Conservation (phyloP, 2,113 vertebrate species). For the Odontophorus gujanensis region DNA sequence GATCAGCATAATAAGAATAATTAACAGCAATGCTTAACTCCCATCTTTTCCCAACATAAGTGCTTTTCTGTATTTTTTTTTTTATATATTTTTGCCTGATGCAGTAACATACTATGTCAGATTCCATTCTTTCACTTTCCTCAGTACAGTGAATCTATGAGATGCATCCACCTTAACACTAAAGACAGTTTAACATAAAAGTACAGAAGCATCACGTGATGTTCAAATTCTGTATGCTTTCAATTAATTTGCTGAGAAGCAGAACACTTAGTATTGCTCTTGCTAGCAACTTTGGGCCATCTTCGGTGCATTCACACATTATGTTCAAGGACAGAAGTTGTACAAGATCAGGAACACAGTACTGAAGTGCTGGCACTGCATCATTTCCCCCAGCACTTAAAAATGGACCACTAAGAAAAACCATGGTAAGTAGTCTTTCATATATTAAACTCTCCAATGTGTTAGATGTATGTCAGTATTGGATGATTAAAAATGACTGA, state of each 20-base stretch:
- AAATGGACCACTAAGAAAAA: constrained; percentile 48
- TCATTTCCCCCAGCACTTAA: neutral
- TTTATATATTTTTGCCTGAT: neutral
- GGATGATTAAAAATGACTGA: constrained; percentile 54
- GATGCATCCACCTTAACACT: neutral
- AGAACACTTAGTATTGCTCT: neutral
- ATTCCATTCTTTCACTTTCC: neutral
- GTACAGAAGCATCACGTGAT: neutral
- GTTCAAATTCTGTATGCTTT: neutral
- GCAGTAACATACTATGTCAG: neutral
- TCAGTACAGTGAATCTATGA: neutral
- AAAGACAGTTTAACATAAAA: neutral
- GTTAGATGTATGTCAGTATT: constrained; percentile 40
- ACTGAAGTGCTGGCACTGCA: constrained; percentile 4
- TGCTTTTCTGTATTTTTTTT: neutral
- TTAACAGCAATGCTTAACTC: neutral
- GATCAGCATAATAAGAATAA: constrained; percentile 24
- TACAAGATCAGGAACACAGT: neutral
- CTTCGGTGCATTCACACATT: neutral
- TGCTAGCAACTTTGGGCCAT: neutral
- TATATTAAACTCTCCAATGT: constrained; percentile 26
- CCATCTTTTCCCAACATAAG: neutral
- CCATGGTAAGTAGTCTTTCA: constrained; percentile 10
- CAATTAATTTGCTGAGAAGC: neutral
- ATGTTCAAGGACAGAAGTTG: neutral